Base-by-base conservation (phyloP, 2,113 vertebrate genomes). In the Brachypteracias leptosomus region DNA sequence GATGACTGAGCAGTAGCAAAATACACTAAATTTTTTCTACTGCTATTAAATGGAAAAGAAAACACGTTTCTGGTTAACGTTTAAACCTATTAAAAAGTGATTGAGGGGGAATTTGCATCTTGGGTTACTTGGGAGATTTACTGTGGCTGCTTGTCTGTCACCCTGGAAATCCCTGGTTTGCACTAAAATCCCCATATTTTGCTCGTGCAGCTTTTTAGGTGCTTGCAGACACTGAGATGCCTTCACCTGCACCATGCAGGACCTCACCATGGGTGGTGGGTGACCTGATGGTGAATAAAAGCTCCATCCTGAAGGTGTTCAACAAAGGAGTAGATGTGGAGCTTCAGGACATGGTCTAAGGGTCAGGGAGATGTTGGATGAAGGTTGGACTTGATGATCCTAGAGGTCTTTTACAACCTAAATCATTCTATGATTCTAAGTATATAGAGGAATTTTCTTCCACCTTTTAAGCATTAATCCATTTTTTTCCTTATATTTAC, bases 1-100 rank as follows among this genome's bases (percentile, higher is more conserved):
- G 8, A 67, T 57, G 67, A 87, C 84, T 33, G 76, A 93, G 88
- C 58, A 14, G 89, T 67, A 73, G 90, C 63, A 65, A 52, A 83
- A 65, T 25, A 31, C 29, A 16, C 15, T 35, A 7, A 26, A n/a
- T 85, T 86, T 52, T n/a, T 70, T 52, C 49, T 61, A 12, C 59
- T 0, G 5, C 24, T 74, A 21, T 35, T 89, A 79, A 85, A 59
- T 33, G 25, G 47, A 66, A 88, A 92, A 49, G 83, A 81, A 89
- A 85, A 88, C 81, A 72, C 79, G 11, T 88, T 74, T 63, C 75
- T 59, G 71, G 79, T 51, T 83, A 71, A n/a, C 26, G 2, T 59
- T 80, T 59, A 44, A 80, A 35, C 49, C 54, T 80, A 22, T 65
- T 71, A 80, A 89, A 72, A 59, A 13, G 76, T 8, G 54, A 36